These are phyloP conservation scores for Antheraea pernyi DNA, from an alignment of 1,140 invertebrate species.

Conservation along the genomic window DNA sequence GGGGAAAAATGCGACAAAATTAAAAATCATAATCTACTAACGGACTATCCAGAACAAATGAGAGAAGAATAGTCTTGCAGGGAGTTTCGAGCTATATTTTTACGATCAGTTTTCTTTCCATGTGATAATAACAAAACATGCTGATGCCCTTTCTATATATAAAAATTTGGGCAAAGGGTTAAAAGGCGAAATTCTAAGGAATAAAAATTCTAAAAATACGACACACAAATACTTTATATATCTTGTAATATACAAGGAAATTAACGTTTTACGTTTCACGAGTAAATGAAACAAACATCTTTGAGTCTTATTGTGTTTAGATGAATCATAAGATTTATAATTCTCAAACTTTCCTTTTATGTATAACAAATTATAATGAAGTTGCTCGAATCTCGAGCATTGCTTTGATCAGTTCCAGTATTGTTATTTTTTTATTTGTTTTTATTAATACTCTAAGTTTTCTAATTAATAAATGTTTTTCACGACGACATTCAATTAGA, in stretches of 20 bases:
- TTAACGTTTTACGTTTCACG: background rate
- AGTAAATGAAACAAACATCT: background rate
- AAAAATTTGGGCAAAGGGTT: too few relatives aligned
- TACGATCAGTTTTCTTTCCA: too few relatives aligned
- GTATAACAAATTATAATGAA: background rate
- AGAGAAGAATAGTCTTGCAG: too few relatives aligned
- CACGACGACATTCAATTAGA: background rate
- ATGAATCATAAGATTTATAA: slow-evolving; percentile 7
- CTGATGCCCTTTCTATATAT: too few relatives aligned
- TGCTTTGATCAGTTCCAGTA: background rate
- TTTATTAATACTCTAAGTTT: background rate
- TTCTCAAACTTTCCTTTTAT: slow-evolving; percentile 5
- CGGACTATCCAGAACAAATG: too few relatives aligned
- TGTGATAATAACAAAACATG: too few relatives aligned
- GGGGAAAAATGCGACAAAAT: too few relatives aligned
- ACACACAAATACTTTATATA: background rate
- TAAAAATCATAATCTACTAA: too few relatives aligned
- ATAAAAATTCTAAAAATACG: too few relatives aligned
- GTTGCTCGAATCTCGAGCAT: background rate
- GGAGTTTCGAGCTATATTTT: too few relatives aligned
- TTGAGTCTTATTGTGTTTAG: slow-evolving; percentile 3
- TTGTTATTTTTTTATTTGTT: background rate
- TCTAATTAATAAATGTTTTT: background rate
- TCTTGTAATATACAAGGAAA: background rate
- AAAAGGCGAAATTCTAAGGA: too few relatives aligned